These are phyloP conservation scores for Pantelozetes paolii DNA, from an alignment of 2,888 invertebrate species.

Conservation along the genomic window DNA sequence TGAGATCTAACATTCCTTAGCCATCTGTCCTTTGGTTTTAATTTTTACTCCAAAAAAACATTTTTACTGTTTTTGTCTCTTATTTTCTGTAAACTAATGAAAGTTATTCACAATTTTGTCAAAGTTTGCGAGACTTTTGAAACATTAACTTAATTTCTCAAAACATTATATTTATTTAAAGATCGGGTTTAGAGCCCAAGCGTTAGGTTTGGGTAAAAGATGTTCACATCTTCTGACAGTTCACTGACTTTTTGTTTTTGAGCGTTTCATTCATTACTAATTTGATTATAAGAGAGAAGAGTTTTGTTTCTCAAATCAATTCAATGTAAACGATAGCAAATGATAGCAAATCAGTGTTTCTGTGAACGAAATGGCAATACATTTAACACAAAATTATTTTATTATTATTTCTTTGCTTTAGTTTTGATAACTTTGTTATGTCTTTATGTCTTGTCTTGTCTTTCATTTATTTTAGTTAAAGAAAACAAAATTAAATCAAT, in stretches of 20 bases:
- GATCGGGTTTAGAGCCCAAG: not conserved
- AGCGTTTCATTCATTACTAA: not conserved
- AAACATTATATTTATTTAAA: not conserved
- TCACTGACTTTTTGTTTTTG: not conserved
- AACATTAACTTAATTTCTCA: not conserved
- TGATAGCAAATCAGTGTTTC: too few species aligned
- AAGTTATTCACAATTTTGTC: not conserved
- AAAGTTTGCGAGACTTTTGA: not conserved
- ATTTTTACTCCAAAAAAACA: too few species aligned
- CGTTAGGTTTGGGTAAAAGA: not conserved
- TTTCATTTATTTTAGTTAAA: too few species aligned
- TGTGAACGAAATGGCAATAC: too few species aligned
- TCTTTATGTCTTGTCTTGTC: too few species aligned
- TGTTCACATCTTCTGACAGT: not conserved
- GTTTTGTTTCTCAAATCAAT: not conserved
- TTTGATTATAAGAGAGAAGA: not conserved
- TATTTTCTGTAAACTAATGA: not conserved
- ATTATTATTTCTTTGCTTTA: too few species aligned
- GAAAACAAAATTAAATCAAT: too few species aligned
- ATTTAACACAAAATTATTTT: too few species aligned
- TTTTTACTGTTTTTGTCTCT: not conserved
- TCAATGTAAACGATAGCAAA: not conserved
- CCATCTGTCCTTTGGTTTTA: too few species aligned
- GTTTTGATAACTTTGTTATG: too few species aligned
- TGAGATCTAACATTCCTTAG: too few species aligned